phyloP scores from a whole-genome alignment of 2,888 invertebrate genomes.

The Lasioglossum calceatum region DNA sequence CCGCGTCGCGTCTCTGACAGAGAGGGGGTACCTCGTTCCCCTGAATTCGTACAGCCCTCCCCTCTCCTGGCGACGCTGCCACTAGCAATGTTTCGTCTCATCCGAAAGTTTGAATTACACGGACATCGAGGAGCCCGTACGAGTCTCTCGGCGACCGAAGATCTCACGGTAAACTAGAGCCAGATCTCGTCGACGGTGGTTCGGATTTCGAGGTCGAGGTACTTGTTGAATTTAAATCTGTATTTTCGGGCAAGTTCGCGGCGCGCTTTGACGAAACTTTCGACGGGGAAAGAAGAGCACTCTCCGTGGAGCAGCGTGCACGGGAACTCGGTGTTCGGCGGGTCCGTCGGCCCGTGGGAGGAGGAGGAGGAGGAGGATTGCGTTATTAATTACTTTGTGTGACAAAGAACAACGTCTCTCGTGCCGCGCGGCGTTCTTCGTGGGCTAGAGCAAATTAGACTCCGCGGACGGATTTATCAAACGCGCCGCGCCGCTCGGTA shows the following conservation, averaged over 20 bases:
- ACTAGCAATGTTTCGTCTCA: background rate
- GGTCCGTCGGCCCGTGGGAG: background rate
- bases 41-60: too few relatives aligned
- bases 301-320: background rate
- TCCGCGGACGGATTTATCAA: background rate
- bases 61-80: too few relatives aligned
- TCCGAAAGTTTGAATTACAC: background rate
- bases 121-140: background rate
- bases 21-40: too few relatives aligned
- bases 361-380: background rate
- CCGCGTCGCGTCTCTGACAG: too few relatives aligned
- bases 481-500: background rate
- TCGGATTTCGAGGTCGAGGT: background rate
- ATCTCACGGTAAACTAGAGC: background rate
- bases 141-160: background rate
- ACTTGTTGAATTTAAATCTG: constrained; percentile 17
- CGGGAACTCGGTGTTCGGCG: background rate
- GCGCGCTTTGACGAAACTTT: constrained; percentile 1
- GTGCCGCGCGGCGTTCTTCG: background rate
- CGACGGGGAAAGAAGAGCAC: background rate
- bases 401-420: background rate
- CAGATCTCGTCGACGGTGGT: background rate
- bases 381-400: constrained; percentile 7
- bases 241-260: background rate
- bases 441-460: background rate